Base-by-base conservation (phyloP, 2,888 invertebrate genomes). In the Rapana venosa region DNA sequence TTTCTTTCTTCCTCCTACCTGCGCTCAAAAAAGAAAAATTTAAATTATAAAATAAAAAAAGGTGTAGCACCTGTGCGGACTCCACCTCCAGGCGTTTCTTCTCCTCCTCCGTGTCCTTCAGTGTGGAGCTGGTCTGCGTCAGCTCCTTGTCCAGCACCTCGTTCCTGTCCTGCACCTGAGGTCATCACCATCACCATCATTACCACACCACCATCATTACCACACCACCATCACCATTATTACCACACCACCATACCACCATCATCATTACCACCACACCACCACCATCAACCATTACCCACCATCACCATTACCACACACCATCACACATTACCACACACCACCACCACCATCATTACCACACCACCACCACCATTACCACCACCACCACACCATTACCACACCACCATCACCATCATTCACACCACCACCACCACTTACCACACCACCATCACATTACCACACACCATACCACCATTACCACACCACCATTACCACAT, bases 91-190 rank as follows among this genome's bases (percentile, higher is more conserved):
- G 96, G 91, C 97, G 97, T 95, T 96, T 97, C 96, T 97, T 98
- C 96, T 97, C 97, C 93, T 98, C 98, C 94, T 98, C 98, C 90
- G 97, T 97, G 91, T 98, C 97, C 89, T 97, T 96, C 56, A 98
- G 94, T 79, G 96, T 94, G 32, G 96, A 94, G 90, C 96, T 96
- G 5, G 96, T 94, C 66, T 95, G 93, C 87, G 95, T 94, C 87
- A 96, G 93, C 90, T 97, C 96, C 90, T 95, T 95, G 87, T 95
- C 95, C 88, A 96, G 93, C 2, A 94, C 93, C 90, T 97, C 96
- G 89, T 96, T 94, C 87, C 95, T 95, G 92, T 97, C 97, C 92
- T 97, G 96, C 36, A 96, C 95, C 97, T 97, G 91, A 47, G 92
- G 89, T 22, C 35, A 32, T 15, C 79, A 79, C 32, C 8, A 47